Evolutionary conservation across 2,888 invertebrate species (phyloP).

Genomic region (Erpobdella octoculata): DNA sequence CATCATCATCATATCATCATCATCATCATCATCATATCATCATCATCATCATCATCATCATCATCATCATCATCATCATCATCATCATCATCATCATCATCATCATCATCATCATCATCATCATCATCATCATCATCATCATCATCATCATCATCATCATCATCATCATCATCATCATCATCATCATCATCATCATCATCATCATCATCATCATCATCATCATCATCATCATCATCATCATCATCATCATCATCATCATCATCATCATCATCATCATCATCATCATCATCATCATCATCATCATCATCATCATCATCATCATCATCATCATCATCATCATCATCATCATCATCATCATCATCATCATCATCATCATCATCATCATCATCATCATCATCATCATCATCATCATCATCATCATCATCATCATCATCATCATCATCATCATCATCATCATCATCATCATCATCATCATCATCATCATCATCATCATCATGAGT

Average conservation of each 20-base stretch:
- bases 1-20: neutral
- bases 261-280: conserved; percentile 12
- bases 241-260: neutral
- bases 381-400: conserved; percentile 8
- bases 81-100: neutral
- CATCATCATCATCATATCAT: neutral
- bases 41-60: neutral
- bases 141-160: conserved; percentile 11
- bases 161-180: neutral
- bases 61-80: conserved; percentile 9
- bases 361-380: conserved; percentile 5
- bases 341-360: conserved; percentile 11
- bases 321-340: conserved; percentile 13
- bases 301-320: conserved; percentile 10
- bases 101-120: neutral
- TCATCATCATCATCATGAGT: conserved; percentile 16
- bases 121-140: conserved; percentile 5
- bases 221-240: neutral
- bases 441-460: conserved; percentile 19
- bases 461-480: conserved; percentile 25
- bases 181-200: neutral
- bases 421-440: conserved; percentile 18
- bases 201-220: neutral
- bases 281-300: conserved; percentile 2
- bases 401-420: conserved; percentile 6